Base-by-base conservation (phyloP, 2,888 invertebrate genomes). In the Tetranychus truncatus region DNA sequence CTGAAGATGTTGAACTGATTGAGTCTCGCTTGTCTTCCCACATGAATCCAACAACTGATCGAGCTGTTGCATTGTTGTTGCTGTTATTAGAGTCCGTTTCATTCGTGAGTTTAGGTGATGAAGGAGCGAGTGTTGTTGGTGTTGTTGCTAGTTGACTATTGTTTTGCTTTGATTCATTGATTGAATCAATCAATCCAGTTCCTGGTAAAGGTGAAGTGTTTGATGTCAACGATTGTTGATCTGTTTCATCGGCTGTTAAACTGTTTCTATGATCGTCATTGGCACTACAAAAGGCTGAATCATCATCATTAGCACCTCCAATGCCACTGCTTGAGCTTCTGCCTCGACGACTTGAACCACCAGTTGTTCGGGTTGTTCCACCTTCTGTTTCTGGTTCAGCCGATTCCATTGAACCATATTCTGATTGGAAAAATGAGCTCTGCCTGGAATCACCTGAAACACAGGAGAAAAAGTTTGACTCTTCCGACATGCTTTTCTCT, bases 331-430 rank as follows among this genome's bases (percentile, higher is more conserved):
- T 45, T 18, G 65, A 21, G 24, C 45, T 65, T 8, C 45, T 11
- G 45, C 46, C 21, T 67, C 71, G 18, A 66, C 73, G 67, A 67
- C 66, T n/a, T 55, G 34, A 34, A 34, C 55, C 55, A 15, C 55
- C 55, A 15, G 55, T 55, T 55, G 55, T 55, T 15, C 55, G 55
- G 65, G 66, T 66, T 73, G 45, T 34, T 66, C 24, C 66, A 73
- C 73, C 55, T 72, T 75, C 44, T 66, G 45, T 75, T 71, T 77
- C 77, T 21, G 77, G 76, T 72, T 78, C 78, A 72, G 75, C 74
- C 11, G 78, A 78, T n/a, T 76, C 78, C 74, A 77, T 74, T 69
- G 77, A 77, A 11, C 77, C 78, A 34, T 78, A 78, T 67, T 78
- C 78, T 24, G 77, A 77, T 45, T 78, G 76, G 34, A 77, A 75